A percentile compares a stretch with the other conserved stretches of the same genome.
These are phyloP conservation scores for Macrobrachium nipponense DNA, from an alignment of 1,140 invertebrate genomes.

Conservation along the genomic window DNA sequence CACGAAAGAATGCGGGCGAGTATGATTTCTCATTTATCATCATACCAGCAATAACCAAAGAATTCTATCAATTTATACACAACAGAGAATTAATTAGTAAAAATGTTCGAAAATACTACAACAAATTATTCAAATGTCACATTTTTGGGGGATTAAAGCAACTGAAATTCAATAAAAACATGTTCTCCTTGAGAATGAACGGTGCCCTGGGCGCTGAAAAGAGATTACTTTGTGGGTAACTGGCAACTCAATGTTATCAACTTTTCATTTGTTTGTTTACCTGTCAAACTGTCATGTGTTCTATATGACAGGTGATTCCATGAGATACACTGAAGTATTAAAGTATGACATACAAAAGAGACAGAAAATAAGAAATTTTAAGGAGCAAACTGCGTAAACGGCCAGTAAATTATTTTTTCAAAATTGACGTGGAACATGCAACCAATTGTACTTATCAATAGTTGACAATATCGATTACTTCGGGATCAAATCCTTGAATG, in stretches of 20 bases:
- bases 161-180: conserved; percentile 37
- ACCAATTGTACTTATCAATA: too few species aligned
- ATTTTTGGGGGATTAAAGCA: background rate
- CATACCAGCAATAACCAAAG: conserved; percentile 3
- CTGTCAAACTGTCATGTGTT: background rate
- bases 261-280: conserved; percentile 49
- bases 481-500: too few species aligned
- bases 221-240: background rate
- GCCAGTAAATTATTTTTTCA: too few species aligned
- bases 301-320: background rate
- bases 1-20: conserved; percentile 51
- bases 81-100: background rate
- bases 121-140: too few species aligned
- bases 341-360: background rate
- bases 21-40: conserved; percentile 37
- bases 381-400: too few species aligned
- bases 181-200: conserved; percentile 52
- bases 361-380: too few species aligned
- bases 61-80: background rate
- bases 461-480: too few species aligned
- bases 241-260: conserved; percentile 23
- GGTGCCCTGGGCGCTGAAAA: conserved; percentile 36
- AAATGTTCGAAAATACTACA: too few species aligned
- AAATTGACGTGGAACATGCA: too few species aligned
- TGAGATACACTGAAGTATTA: background rate